Evolutionary conservation across 2,888 invertebrate species (phyloP), one percentile per base, ranked within the genome.

Genomic region (Megaustenia siamemsis): DNA sequence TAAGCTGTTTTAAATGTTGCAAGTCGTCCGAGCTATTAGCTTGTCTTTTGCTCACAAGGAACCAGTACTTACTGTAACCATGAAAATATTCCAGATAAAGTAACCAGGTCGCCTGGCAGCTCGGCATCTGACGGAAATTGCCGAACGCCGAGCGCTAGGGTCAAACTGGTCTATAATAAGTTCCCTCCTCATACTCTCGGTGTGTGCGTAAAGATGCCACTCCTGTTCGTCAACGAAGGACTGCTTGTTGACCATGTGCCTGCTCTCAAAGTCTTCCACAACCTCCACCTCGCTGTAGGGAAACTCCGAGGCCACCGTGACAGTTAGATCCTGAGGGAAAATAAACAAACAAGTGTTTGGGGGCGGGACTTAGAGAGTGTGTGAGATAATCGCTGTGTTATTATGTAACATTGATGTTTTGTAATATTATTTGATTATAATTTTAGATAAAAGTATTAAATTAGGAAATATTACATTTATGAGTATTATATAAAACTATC

Each of bases 1-100:
- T n/a, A n/a, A n/a, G n/a, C n/a, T n/a, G n/a, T n/a, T n/a, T n/a
- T n/a, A n/a, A n/a, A n/a, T n/a, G n/a, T n/a, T n/a, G n/a, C n/a
- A n/a, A n/a, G n/a, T n/a, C n/a, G n/a, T n/a, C n/a, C n/a, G n/a
- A n/a, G n/a, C n/a, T n/a, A n/a, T n/a, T n/a, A n/a, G n/a, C n/a
- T n/a, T n/a, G n/a, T n/a, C n/a, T n/a, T n/a, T n/a, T n/a, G n/a
- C n/a, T n/a, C n/a, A n/a, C n/a, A n/a, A n/a, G n/a, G n/a, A n/a
- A n/a, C n/a, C n/a, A 53, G 53, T 28, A 89, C 92, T 89, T 89
- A 93, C 93, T 87, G 93, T 93, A 60, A 93, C 92, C 89, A 93
- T 91, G 87, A 93, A 93, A 87, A 93, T 93, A 90, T 93, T 93
- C 93, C 93, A 93, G 60, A 93, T 90, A 89, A 93, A 93, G 90